These are phyloP conservation scores for Ceratoteleas bidentatus DNA, from an alignment of 1,140 invertebrate species.

Conservation along the genomic window DNA sequence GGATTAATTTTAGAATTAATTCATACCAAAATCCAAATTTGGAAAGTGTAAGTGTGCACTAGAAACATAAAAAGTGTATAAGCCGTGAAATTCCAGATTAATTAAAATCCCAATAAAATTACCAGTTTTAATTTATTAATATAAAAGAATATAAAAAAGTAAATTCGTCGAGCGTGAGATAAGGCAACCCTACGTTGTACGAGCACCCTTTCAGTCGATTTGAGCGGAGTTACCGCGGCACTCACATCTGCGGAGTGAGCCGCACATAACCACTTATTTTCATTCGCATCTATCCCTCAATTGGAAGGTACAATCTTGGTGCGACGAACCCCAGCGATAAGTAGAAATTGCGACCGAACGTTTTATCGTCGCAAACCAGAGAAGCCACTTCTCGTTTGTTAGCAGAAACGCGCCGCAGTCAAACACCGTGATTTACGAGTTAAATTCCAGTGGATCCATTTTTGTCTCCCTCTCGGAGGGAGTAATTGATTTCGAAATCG, in stretches of 20 bases:
- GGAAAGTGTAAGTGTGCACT: too few species aligned
- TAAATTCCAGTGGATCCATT: constrained; percentile 45
- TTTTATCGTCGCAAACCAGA: constrained; percentile 46
- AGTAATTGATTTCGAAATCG: constrained; percentile 44
- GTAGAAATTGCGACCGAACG: constrained; percentile 55
- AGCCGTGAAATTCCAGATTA: too few species aligned
- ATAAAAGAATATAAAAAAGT: constrained; percentile 3
- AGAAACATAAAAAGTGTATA: too few species aligned
- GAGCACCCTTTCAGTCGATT: constrained; percentile 47
- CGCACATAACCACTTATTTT: constrained; percentile 58
- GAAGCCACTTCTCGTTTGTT: constrained; percentile 49
- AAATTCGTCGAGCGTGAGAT: constrained; percentile 6
- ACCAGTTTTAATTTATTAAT: background rate
- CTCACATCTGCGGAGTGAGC: constrained; percentile 39
- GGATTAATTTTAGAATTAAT: too few species aligned
- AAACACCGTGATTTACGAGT: constrained; percentile 51
- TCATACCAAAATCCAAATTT: too few species aligned
- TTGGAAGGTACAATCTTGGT: constrained; percentile 55
- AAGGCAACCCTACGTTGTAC: constrained; percentile 35
- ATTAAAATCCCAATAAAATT: background rate
- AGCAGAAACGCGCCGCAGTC: constrained; percentile 39
- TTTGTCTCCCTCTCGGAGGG: constrained; percentile 13
- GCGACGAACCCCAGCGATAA: constrained; percentile 53
- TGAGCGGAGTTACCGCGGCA: constrained; percentile 42
- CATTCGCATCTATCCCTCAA: constrained; percentile 44